phyloP scores from a whole-genome alignment of 2,888 invertebrate species.

The Oligia strigilis region DNA sequence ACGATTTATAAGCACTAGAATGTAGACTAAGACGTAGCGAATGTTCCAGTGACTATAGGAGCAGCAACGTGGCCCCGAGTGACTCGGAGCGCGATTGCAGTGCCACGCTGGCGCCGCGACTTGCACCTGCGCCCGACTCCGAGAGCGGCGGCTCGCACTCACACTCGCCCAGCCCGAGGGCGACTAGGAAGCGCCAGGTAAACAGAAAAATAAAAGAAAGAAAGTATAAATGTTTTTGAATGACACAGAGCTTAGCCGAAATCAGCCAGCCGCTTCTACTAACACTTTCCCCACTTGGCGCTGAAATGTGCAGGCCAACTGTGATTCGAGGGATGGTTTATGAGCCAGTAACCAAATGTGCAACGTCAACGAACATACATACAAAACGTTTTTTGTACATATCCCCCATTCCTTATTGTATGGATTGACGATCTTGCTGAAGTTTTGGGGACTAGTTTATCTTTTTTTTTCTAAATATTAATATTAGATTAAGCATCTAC shows the following conservation, averaged over 20 bases:
- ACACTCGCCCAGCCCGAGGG: constrained; percentile 95
- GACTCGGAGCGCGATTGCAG: constrained; percentile 97
- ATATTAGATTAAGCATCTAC: too few species aligned
- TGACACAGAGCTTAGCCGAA: not conserved
- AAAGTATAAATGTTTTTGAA: not conserved
- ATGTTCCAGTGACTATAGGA: constrained; percentile 96
- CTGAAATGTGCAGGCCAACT: not conserved
- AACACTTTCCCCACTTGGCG: not conserved
- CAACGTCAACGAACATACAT: too few species aligned
- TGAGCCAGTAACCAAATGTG: too few species aligned
- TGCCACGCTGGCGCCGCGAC: constrained; percentile 90
- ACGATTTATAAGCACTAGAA: not conserved
- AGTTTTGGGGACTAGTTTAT: too few species aligned
- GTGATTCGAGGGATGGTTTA: not conserved
- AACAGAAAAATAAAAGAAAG: not conserved
- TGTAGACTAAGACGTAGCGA: constrained; percentile 72
- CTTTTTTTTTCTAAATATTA: too few species aligned
- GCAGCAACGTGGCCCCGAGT: constrained; percentile 96
- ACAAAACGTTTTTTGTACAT: too few species aligned
- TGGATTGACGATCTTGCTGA: too few species aligned
- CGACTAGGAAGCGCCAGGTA: constrained; percentile 94
- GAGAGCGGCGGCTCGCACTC: constrained; percentile 94
- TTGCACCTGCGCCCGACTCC: constrained; percentile 92
- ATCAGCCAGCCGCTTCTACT: not conserved
- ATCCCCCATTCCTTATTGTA: too few species aligned